Conservation (phyloP, 2,888 invertebrate species). For the Argynnis bischoffii region DNA sequence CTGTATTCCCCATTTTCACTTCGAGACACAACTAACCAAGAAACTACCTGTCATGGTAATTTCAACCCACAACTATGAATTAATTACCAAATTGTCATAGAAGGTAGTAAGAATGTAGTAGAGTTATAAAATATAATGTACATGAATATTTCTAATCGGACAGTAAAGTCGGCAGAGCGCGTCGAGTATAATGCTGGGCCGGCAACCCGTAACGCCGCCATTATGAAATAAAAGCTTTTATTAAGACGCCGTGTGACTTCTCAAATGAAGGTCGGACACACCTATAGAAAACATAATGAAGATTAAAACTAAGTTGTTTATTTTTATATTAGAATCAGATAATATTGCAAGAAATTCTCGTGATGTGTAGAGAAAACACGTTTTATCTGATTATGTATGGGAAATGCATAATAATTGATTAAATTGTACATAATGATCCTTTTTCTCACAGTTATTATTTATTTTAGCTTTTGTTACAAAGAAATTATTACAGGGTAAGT, state of each 20-base stretch:
- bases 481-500: too few relatives aligned
- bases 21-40: too few relatives aligned
- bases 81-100: not conserved
- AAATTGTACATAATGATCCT: too few relatives aligned
- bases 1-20: too few relatives aligned
- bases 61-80: not conserved
- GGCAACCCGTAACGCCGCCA: constrained; percentile 63
- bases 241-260: constrained; percentile 46
- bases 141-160: constrained; percentile 72
- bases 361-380: too few relatives aligned
- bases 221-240: constrained; percentile 48
- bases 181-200: constrained; percentile 63
- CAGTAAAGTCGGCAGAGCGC: constrained; percentile 69
- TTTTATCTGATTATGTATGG: too few relatives aligned
- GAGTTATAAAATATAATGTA: constrained; percentile 50
- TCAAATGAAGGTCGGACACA: constrained; percentile 41
- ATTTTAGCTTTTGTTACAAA: too few relatives aligned
- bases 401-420: too few relatives aligned
- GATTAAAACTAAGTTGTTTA: constrained; percentile 16
- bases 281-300: constrained; percentile 30
- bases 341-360: not conserved
- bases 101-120: constrained; percentile 22
- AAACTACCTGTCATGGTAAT: too few relatives aligned
- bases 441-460: too few relatives aligned
- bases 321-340: constrained; percentile 3